Evolutionary conservation across 2,113 vertebrate species (phyloP).

Genomic region (Antechinus flavipes): DNA sequence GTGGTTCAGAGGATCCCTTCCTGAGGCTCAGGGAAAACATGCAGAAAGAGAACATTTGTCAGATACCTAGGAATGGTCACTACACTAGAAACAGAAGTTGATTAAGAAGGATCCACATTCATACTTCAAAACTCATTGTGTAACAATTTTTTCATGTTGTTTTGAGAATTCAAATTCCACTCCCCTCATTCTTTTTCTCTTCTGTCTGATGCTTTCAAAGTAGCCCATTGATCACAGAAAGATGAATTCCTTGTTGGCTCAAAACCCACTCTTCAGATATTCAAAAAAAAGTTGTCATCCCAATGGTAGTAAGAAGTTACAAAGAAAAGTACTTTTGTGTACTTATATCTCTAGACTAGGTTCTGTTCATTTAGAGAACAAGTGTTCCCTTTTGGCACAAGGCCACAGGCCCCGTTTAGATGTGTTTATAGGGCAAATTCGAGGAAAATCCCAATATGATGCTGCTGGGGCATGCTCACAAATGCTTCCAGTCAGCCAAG

Average conservation of each 20-base stretch:
- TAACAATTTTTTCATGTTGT: constrained; percentile 54
- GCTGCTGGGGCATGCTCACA: constrained; percentile 61
- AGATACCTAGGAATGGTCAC: constrained; percentile 70
- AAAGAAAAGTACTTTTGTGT: constrained; percentile 47
- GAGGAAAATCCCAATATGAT: constrained; percentile 82
- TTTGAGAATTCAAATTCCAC: not conserved
- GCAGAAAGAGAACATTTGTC: constrained; percentile 78
- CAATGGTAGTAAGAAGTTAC: constrained; percentile 20
- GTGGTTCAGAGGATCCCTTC: constrained; percentile 58
- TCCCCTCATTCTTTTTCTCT: constrained; percentile 16
- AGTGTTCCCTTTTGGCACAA: not conserved
- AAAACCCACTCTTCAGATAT: not conserved
- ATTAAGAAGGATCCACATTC: constrained; percentile 48
- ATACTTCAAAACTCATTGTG: constrained; percentile 67
- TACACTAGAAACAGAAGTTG: constrained; percentile 65
- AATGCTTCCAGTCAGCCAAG: constrained; percentile 77
- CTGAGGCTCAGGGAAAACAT: constrained; percentile 70
- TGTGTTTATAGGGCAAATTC: constrained; percentile 71
- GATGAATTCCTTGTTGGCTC: not conserved
- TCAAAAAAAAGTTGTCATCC: not conserved
- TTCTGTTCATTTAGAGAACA: constrained; percentile 39
- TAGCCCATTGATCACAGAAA: constrained; percentile 13
- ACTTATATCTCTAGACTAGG: constrained; percentile 1
- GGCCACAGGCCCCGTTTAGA: fast-evolving
- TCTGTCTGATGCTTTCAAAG: constrained; percentile 39